Evolutionary conservation across 2,888 invertebrate genomes (phyloP), one percentile per base, ranked within the genome.

Genomic region (Clistopyga incitator): DNA sequence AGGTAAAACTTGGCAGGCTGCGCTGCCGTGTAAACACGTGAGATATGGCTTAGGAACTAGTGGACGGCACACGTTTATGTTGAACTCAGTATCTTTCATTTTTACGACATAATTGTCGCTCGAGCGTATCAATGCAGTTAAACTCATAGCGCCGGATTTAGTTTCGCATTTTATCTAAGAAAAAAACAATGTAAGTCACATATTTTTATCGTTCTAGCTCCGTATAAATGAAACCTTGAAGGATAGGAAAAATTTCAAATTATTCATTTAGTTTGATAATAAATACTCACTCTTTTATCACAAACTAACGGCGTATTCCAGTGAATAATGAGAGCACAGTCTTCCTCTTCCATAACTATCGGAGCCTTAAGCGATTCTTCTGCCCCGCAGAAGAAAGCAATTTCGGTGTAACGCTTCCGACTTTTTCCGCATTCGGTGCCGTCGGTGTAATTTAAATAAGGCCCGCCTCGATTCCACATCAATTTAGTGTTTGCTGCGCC

Each of bases 371-470:
- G 4, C 0, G 86, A 85, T 29, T 80, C 87, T 82, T 90, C 88
- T 18, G 85, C 65, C 11, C 88, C 89, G 74, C 92, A 92, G 61
- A 88, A 84, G 75, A 92, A 92, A 74, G 85, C 88, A 47, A 91
- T 91, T 67, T 88, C 70, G 20, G 92, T 92, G 50, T 90, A 89
- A 45, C 85, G 88, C 20, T 50, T 82, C 78, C 84, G 85, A 2
- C 85, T 87, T 47, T 82, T 85, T 10, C 52, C 76, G 52, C 92
- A 92, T 52, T 78, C 20, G 72, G 87, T 88, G 25, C 92, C 92
- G 70, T 91, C 82, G 1, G 92, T 92, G 50, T 92, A 92, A 88
- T 92, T 92, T 11, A 92, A 87, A 81, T 92, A 92, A 0, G 91
- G 91, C 3, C 92, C 91, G 68, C 87, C 88, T 71, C 88, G 86